Percentiles rank a stretch among this genome's conserved stretches.
Conservation (phyloP, 1,140 invertebrate genomes). For the Sinonovacula constricta region DNA sequence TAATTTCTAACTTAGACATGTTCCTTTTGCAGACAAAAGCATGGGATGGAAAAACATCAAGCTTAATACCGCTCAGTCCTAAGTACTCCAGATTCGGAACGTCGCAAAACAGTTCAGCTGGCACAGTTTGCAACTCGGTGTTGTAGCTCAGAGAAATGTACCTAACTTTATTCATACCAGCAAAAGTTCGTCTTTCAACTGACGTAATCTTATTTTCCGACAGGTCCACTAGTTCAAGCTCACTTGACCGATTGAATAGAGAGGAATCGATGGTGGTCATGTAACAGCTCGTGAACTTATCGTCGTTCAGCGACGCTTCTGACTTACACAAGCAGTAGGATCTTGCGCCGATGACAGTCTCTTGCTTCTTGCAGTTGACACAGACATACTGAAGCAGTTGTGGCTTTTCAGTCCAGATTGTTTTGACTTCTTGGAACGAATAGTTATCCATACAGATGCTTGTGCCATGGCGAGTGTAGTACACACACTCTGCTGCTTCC, state of each 20-base stretch:
- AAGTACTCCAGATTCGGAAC: not conserved
- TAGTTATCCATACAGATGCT: constrained; percentile 15
- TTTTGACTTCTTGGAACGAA: constrained; percentile 12
- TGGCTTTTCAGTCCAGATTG: constrained; percentile 17
- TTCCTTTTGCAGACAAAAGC: constrained; percentile 31
- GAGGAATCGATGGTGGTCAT: not conserved
- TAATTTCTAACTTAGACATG: not conserved
- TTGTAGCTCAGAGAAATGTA: constrained; percentile 24
- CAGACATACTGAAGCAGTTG: constrained; percentile 7
- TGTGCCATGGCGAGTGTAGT: not conserved
- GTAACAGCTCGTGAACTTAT: not conserved
- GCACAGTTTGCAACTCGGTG: not conserved
- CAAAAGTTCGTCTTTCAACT: not conserved
- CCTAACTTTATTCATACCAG: constrained; percentile 14
- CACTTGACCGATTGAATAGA: not conserved
- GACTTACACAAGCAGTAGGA: constrained; percentile 14
- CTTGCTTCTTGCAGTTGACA: constrained; percentile 12
- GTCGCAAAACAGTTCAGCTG: constrained; percentile 18
- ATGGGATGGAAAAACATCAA: not conserved
- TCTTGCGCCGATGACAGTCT: not conserved
- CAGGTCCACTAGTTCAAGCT: constrained; percentile 42
- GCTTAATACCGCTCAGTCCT: not conserved
- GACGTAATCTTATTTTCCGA: constrained; percentile 17
- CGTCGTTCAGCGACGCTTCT: not conserved
- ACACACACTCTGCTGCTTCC: constrained; percentile 23